These are phyloP conservation scores for Delphinus delphis DNA, from an alignment of 2,113 vertebrate genomes.

Conservation along the genomic window DNA sequence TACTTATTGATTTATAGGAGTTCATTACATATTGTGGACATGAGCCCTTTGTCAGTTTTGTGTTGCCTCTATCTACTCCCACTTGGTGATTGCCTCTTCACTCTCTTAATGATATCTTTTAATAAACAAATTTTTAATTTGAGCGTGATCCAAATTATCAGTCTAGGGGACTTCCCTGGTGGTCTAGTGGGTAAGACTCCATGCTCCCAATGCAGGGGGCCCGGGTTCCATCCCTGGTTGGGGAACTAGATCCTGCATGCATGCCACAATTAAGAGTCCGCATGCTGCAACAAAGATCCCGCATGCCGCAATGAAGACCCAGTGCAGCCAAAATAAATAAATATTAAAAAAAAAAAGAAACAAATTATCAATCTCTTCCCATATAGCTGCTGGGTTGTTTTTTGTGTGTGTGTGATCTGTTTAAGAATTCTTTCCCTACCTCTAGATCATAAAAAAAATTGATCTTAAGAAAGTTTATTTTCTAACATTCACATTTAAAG, in stretches of 20 bases:
- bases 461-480: not conserved
- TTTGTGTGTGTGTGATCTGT: not conserved
- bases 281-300: too few relatives aligned
- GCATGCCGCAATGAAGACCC: fast-evolving
- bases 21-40: not conserved
- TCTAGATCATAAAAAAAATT: not conserved
- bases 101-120: not conserved
- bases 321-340: too few relatives aligned
- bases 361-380: not conserved
- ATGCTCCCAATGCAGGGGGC: too few relatives aligned
- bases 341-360: too few relatives aligned
- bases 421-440: not conserved
- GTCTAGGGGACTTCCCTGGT: too few relatives aligned
- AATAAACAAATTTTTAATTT: conserved; percentile 5
- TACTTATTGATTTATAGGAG: not conserved
- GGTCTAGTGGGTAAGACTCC: too few relatives aligned
- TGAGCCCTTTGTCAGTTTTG: not conserved
- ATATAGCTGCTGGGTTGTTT: not conserved
- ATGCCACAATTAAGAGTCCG: too few relatives aligned
- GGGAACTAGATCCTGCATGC: too few relatives aligned
- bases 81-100: not conserved
- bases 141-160: not conserved
- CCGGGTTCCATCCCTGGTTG: too few relatives aligned
- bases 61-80: not conserved
- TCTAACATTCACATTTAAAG: not conserved